Base-by-base conservation (phyloP, 2,797 vertebrate species). In the Remorina albescens region DNA sequence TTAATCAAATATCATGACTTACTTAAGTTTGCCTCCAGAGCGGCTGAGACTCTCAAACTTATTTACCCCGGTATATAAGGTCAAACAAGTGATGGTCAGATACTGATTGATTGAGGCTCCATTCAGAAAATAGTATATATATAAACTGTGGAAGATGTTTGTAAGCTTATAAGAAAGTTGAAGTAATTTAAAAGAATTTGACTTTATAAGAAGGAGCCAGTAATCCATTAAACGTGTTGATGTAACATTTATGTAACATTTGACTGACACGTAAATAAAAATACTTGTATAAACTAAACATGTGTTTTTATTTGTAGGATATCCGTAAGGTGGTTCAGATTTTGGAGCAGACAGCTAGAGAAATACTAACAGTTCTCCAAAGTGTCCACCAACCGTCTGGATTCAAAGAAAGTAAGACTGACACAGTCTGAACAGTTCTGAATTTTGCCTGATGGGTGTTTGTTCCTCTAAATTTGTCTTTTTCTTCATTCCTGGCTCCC, bases 361-460 rank as follows among this genome's bases (percentile, higher is more conserved):
- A 99, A 91, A 97, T 97, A 62, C 93, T 99, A 0, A 99, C 98
- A 9, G 86, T 99, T 5, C 94, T 99, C 56, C 98, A 99, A 84
- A 97, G 97, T 55, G 98, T 99, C 70, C 98, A 99, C 88, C 98
- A 99, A 25, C 96, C 97, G 6, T 83, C 93, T 53, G 98, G 98
- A 57, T 97, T 99, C 89, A 98, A 97, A 92, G 95, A 97, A 87
- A 98, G 98, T 99, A 91, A 95, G 97, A 54, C n/a, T 37, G 2
- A 30, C 0, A 18, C 44, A 10, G 1, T 15, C 1, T 23, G 18
- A 11, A 1, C n/a, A 19, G 12, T 56, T 42, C 21, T 30, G 2
- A 37, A 19, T 18, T 1, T 0, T 16, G 0, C 25, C 8, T 3
- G 25, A 8, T 15, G 0, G n/a, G 13, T 34, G 7, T 39, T 2